Percentiles rank a stretch among this genome's conserved stretches.
phyloP scores from a whole-genome alignment of 2,797 vertebrate genomes.

The Lepidocolaptes lacrymiger region DNA sequence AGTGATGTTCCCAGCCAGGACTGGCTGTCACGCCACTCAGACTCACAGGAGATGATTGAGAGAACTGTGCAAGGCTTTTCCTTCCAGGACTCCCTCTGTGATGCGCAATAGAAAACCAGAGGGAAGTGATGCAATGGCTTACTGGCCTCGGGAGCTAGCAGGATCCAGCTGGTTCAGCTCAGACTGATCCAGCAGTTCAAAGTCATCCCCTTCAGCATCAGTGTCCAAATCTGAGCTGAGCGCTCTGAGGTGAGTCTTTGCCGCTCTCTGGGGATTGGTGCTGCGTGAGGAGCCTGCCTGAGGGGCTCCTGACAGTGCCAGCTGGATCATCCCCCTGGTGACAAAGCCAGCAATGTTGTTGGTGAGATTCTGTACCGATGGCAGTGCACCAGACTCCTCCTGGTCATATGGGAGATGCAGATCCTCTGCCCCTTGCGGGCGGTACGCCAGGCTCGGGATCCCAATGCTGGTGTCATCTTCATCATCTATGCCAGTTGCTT shows the following conservation, averaged over 20 bases:
- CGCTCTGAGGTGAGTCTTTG: conserved; percentile 83
- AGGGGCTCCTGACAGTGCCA: conserved; percentile 84
- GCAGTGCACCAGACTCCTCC: conserved; percentile 78
- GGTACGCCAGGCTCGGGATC: conserved; percentile 84
- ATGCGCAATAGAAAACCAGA: not conserved
- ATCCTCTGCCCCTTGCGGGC: conserved; percentile 45
- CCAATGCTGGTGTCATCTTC: conserved; percentile 95
- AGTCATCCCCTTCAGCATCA: conserved; percentile 91
- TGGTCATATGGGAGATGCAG: conserved; percentile 72
- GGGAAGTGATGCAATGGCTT: not conserved
- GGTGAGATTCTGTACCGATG: conserved; percentile 78
- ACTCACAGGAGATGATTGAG: not conserved
- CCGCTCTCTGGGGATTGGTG: conserved; percentile 73
- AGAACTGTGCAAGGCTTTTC: conserved; percentile 19
- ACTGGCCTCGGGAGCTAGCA: conserved; percentile 80
- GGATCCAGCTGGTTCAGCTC: conserved; percentile 96
- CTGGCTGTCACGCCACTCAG: not conserved
- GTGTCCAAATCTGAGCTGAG: conserved; percentile 94
- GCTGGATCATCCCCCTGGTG: conserved; percentile 92
- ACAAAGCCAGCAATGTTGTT: conserved; percentile 87
- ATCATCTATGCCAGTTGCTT: conserved; percentile 87
- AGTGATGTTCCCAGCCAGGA: conserved; percentile 21
- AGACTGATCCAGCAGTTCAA: conserved; percentile 97
- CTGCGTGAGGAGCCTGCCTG: conserved; percentile 73
- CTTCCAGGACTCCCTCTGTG: conserved; percentile 10